These are phyloP conservation scores for Dynastes tityus DNA, from an alignment of 2,888 invertebrate genomes.

Conservation along the genomic window DNA sequence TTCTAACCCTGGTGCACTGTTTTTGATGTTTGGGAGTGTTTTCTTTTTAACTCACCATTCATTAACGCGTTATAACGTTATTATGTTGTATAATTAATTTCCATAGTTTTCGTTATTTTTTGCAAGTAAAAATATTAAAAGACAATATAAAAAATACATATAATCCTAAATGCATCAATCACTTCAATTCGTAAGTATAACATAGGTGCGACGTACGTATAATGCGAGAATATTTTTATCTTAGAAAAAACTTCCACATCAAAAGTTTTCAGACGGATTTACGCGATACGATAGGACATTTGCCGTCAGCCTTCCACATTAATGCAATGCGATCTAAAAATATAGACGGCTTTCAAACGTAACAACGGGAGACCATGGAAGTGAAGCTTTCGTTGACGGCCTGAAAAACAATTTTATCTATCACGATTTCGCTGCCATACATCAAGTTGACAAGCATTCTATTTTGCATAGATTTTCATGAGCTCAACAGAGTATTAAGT, in stretches of 20 bases:
- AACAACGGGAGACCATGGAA: constrained; percentile 5
- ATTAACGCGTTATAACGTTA: no score
- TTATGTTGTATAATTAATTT: no score
- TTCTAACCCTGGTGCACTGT: no score
- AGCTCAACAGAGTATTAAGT: constrained; percentile 31
- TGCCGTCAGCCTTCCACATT: neutral
- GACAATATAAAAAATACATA: no score
- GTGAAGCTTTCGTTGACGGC: neutral
- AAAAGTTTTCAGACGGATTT: neutral
- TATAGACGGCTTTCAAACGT: neutral
- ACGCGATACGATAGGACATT: neutral
- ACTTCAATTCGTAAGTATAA: neutral
- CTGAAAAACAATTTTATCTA: constrained; percentile 22
- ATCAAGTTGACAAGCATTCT: constrained; percentile 38
- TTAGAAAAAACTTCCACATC: neutral
- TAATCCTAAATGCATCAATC: neutral
- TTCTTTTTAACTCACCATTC: no score
- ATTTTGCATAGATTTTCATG: constrained; percentile 27
- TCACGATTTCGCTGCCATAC: constrained; percentile 15
- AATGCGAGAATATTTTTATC: neutral
- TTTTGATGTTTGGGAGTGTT: no score
- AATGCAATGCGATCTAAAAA: neutral
- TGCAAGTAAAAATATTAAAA: no score
- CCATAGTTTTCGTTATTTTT: no score
- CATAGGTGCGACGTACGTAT: neutral